Evolutionary conservation across 2,113 vertebrate genomes (phyloP).

Genomic region (Pholis gunnellus): DNA sequence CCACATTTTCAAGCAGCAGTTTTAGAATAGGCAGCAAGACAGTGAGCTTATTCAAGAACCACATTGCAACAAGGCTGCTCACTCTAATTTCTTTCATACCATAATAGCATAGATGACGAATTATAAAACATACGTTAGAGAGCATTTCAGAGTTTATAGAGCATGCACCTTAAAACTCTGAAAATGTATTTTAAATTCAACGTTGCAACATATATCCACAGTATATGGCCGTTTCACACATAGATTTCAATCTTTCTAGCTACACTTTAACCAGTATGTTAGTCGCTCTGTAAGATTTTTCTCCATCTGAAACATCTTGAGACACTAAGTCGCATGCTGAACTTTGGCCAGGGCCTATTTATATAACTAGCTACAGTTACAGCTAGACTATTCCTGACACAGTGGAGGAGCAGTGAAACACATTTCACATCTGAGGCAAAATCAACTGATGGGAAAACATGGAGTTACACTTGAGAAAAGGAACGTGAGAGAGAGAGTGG

Average conservation of each 20-base stretch:
- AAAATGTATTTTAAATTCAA: background rate
- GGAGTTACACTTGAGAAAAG: conserved; percentile 14
- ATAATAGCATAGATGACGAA: background rate
- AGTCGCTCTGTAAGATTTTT: conserved; percentile 25
- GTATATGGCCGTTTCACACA: background rate
- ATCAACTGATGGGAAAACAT: conserved; percentile 49
- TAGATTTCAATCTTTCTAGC: background rate
- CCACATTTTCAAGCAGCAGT: background rate
- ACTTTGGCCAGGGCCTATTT: conserved; percentile 77
- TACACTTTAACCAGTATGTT: background rate
- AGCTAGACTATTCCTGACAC: conserved; percentile 75
- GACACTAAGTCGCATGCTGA: conserved; percentile 63
- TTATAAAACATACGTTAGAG: background rate
- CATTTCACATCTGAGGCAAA: conserved; percentile 66
- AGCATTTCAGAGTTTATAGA: background rate
- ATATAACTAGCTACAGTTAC: conserved; percentile 80
- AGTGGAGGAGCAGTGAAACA: conserved; percentile 54
- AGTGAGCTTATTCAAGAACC: background rate
- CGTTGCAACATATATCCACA: background rate
- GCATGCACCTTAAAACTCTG: background rate
- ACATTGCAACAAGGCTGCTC: background rate
- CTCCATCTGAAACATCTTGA: conserved; percentile 57
- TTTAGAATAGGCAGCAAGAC: conserved; percentile 12
- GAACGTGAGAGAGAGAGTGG: background rate
- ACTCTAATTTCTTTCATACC: background rate